These are phyloP conservation scores for Xenotilapia caudafasciata DNA, from an alignment of 2,113 vertebrate genomes.

Conservation along the genomic window DNA sequence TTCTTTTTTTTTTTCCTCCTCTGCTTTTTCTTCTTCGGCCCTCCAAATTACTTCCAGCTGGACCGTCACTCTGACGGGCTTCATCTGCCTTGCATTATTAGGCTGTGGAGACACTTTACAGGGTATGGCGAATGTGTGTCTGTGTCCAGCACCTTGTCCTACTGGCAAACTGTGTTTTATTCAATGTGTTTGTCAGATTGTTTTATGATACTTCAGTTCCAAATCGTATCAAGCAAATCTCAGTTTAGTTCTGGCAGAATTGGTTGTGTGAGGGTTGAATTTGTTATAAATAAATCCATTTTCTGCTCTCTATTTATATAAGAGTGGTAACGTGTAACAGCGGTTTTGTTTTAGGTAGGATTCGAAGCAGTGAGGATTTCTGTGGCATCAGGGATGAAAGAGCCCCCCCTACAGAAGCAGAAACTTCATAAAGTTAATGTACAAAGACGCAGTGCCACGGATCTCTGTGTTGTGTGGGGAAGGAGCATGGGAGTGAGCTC, in stretches of 20 bases:
- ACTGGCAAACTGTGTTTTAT: not conserved
- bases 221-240: not conserved
- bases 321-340: not conserved
- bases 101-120: not conserved
- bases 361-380: not conserved
- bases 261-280: not conserved
- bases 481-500: not conserved
- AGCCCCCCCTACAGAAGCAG: not conserved
- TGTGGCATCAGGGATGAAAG: not conserved
- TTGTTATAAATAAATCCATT: not conserved
- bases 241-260: not conserved
- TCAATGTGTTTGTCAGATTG: not conserved
- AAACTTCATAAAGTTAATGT: not conserved
- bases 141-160: not conserved
- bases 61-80: conserved; percentile 17
- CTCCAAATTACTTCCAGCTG: conserved; percentile 38
- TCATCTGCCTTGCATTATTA: conserved; percentile 30
- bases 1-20: not conserved
- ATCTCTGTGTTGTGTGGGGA: not conserved
- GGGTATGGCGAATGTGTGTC: not conserved
- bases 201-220: not conserved
- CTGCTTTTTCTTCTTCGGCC: not conserved
- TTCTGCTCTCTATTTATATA: not conserved
- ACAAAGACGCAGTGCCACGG: not conserved
- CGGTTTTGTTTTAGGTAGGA: not conserved